phyloP scores from a whole-genome alignment of 1,140 invertebrate genomes.

The Cyclina sinensis region DNA sequence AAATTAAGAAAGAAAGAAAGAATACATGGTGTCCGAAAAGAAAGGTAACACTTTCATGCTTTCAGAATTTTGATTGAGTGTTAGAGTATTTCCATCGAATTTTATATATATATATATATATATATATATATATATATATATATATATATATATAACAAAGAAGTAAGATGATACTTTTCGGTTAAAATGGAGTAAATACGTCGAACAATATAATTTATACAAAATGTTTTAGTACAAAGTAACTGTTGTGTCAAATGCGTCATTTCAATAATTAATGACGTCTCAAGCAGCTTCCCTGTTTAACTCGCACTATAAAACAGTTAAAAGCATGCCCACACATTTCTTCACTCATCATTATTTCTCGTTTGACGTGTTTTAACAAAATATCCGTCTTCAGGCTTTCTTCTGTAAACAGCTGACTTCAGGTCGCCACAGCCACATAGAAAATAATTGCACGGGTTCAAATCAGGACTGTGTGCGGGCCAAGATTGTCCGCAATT shows the following conservation, averaged over 20 bases:
- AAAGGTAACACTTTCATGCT: background rate
- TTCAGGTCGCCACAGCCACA: slow-evolving; percentile 40
- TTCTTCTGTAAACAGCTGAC: background rate
- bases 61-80: background rate
- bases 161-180: no score
- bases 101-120: no score
- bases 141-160: no score
- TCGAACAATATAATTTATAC: no score
- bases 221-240: no score
- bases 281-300: background rate
- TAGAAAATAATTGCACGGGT: slow-evolving; percentile 48
- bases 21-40: background rate
- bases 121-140: no score
- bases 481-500: slow-evolving; percentile 19
- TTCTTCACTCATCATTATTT: no score
- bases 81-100: no score
- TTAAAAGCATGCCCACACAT: slow-evolving; percentile 1
- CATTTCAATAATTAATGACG: background rate
- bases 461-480: slow-evolving; percentile 35
- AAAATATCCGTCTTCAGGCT: background rate
- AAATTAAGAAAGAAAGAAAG: no score
- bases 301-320: slow-evolving; percentile 6
- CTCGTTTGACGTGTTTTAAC: slow-evolving; percentile 1
- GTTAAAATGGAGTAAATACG: no score
- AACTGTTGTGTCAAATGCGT: no score